Base-by-base conservation (phyloP, 2,113 vertebrate genomes). In the Chlamydotis undulata region DNA sequence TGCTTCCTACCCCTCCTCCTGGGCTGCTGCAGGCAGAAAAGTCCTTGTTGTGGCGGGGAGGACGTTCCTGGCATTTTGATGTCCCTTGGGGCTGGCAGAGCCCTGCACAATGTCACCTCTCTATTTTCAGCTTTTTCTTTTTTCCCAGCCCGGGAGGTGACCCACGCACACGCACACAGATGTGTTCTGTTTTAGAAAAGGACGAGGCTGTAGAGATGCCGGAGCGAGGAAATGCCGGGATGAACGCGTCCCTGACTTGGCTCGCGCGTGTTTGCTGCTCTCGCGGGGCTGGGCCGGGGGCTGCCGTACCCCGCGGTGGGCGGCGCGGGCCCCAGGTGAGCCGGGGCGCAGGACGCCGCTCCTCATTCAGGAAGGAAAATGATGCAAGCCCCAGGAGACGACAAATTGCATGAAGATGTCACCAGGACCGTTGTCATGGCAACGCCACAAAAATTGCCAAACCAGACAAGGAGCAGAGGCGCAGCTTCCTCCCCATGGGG, bases 381-480 rank as follows among this genome's bases (percentile, higher is more conserved):
- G 82, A 14, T 73, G 75, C 82, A 73, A 18, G 9, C 35, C 74
- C 13, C 79, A 19, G 57, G 35, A 90, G 68, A 81, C 90, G 90
- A 79, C 90, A 74, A 93, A 88, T 1, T 35, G 67, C 95, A 4
- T 8, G 76, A 41, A 88, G 96, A 92, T 92, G 83, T 69, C 90
- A 53, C 93, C 5, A 33, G 94, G 91, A 81, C 13, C 28, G 96
- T 97, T 59, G 96, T 37, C 89, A 87, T 43, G 87, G 83, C 80
- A 95, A 96, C 87, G 5, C 47, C 73, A 53, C 59, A 68, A 91
- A 90, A 96, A 93, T 56, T 2, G 53, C 92, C 78, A 65, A 93
- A 53, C 19, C 39, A 4, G 82, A 45, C 47, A 5, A 3, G 35
- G 78, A 78, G 63, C 64, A 19, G 68, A 59, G 33, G 25, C 3